Evolutionary conservation across 2,113 vertebrate genomes (phyloP), one percentile per base, ranked within the genome.

Genomic region (Calidris pugnax): DNA sequence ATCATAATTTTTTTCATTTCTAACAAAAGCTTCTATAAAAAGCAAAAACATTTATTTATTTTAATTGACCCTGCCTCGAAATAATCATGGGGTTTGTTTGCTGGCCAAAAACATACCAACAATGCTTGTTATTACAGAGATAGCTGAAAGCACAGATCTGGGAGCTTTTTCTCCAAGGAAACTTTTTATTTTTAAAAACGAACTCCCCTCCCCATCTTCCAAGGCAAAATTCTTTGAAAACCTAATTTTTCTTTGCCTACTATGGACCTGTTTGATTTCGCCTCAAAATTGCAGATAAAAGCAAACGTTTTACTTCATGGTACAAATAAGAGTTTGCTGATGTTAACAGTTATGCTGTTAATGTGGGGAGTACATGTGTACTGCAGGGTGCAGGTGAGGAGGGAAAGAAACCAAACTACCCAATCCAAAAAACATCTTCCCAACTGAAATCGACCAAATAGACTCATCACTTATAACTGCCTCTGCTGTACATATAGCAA

Each of bases 391-490:
- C 2, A 22, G 17, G 19, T 9, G 3, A 18, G 7, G 5, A 37
- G 27, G 8, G 4, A 16, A 28, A 68, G 37, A 55, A 26, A 6
- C 2, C 10, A 30, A 43, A 32, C 32, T 18, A 56, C 20, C 17
- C 63, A 87, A 50, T 67, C 10, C 83, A 35, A 94, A 96, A 20
- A 14, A 9, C 77, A 60, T 66, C 26, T 80, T 60, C 32, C n/a
- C 75, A 95, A 96, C 96, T 93, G 60, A 96, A 97, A 96, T 84
- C 56, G 79, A 67, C 78, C 94, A 88, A 87, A 93, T 53, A 93
- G 76, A 94, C 71, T 95, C 67, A 89, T 88, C 76, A 87, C 64
- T 91, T 94, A 72, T 95, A 90, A 92, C 94, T 96, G 85, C 35
- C 22, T 93, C 28, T 95, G 66, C 71, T 95, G 91, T 81, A 66